phyloP scores from a whole-genome alignment of 2,797 vertebrate genomes.

The Oryzias dopingdopingensis region DNA sequence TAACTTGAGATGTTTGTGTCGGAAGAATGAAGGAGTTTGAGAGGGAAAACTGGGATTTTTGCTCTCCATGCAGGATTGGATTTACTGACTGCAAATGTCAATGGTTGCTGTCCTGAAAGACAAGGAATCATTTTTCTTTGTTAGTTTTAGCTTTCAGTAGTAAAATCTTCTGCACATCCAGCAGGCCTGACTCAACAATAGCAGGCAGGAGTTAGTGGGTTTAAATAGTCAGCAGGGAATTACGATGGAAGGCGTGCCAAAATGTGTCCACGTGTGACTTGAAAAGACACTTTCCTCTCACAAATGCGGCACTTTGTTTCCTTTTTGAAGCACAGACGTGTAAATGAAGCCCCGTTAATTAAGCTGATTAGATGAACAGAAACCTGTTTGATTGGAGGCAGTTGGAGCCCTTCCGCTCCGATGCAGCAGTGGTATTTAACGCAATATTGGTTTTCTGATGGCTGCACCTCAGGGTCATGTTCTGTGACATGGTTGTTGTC shows the following conservation, averaged over 20 bases:
- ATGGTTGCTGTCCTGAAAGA: too few species aligned
- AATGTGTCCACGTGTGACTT: slow-evolving; percentile 4
- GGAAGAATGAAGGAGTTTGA: too few species aligned
- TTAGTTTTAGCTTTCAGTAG: too few species aligned
- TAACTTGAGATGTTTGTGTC: too few species aligned
- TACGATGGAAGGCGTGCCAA: neutral
- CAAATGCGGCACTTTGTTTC: slow-evolving; percentile 25
- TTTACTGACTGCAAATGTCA: too few species aligned
- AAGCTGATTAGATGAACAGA: slow-evolving; percentile 70
- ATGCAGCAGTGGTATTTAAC: slow-evolving; percentile 76
- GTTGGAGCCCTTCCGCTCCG: slow-evolving; percentile 67
- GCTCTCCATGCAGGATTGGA: too few species aligned
- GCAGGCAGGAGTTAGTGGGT: neutral
- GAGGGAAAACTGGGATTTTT: too few species aligned
- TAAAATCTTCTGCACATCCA: neutral
- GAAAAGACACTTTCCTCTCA: slow-evolving; percentile 23
- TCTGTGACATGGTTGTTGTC: slow-evolving; percentile 77
- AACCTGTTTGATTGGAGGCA: slow-evolving; percentile 75
- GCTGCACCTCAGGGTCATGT: slow-evolving; percentile 78
- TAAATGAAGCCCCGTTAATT: slow-evolving; percentile 69
- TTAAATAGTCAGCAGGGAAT: neutral
- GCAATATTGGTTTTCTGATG: slow-evolving; percentile 79
- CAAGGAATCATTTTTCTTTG: too few species aligned
- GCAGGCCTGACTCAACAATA: neutral
- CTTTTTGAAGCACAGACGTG: slow-evolving; percentile 38